Percentiles rank a stretch among this genome's conserved stretches.
Evolutionary conservation across 92 coral and sea anemone species (phyloP).

Genomic region (Phymanthus crucifer): DNA sequence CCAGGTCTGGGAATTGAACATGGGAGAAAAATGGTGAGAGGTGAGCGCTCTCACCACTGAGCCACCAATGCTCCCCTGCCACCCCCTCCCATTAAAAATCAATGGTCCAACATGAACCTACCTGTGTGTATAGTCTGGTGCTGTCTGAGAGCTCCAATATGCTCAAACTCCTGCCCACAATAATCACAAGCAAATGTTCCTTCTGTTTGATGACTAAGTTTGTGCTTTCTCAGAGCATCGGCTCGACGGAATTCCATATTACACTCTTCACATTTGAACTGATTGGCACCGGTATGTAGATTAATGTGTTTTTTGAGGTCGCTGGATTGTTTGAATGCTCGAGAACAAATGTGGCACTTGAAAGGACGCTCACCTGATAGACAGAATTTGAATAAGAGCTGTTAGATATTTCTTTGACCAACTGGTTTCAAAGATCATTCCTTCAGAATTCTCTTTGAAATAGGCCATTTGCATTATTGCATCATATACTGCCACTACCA

Average conservation of each 20-base stretch:
- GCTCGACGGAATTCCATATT: slow-evolving; percentile 94
- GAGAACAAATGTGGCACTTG: slow-evolving; percentile 92
- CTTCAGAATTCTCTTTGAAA: not conserved
- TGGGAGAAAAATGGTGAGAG: too few species aligned
- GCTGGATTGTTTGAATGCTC: slow-evolving; percentile 98
- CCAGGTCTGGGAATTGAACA: too few species aligned
- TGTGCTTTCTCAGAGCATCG: slow-evolving; percentile 95
- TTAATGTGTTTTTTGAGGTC: slow-evolving; percentile 98
- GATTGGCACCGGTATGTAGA: slow-evolving; percentile 97
- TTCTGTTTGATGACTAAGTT: slow-evolving; percentile 80
- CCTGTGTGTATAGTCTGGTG: slow-evolving; percentile 77
- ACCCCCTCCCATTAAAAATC: too few species aligned
- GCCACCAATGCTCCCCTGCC: too few species aligned
- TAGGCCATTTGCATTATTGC: too few species aligned
- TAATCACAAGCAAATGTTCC: slow-evolving; percentile 64
- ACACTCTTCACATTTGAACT: slow-evolving; percentile 94
- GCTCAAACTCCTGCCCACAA: slow-evolving; percentile 79
- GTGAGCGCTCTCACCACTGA: too few species aligned
- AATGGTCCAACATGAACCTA: slow-evolving; percentile 6
- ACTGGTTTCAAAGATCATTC: not conserved
- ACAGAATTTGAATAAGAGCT: not conserved
- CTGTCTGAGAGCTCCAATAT: slow-evolving; percentile 68
- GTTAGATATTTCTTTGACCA: not conserved
- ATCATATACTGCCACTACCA: too few species aligned
- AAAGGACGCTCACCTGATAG: slow-evolving; percentile 88